Evolutionary conservation across 2,888 invertebrate genomes (phyloP), one percentile per base, ranked within the genome.

Genomic region (Lacanobia wlatinum): DNA sequence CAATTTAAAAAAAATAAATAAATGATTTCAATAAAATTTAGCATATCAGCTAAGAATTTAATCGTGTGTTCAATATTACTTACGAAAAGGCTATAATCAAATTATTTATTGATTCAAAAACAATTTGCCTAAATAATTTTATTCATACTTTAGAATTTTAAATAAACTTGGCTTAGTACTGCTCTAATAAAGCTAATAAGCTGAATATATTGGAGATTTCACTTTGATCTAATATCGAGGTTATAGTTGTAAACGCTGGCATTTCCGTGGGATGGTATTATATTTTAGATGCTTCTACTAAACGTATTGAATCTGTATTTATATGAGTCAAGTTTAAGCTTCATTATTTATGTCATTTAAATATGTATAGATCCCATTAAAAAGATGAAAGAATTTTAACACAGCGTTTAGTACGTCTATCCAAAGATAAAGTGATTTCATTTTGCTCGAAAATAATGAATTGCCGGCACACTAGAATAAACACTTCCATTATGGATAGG

Each of bases 211-310:
- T 23, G n/a, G 16, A 67, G 53, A 78, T 70, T 81, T 81, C 56
- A 60, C 70, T 77, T 66, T 59, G 68, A 71, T 77, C 61, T 43
- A 50, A 48, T 63, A 81, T 81, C 50, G 50, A 78, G 71, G 82
- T 73, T 72, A 78, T 50, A 46, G 55, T 56, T 69, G 28, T 84
- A 81, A 77, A 80, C 48, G 62, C 46, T 68, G 23, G 56, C 70
- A 58, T 65, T 64, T 66, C 53, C 70, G 84, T 82, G 84, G 82
- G 82, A 65, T 61, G 73, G 62, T 66, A 58, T 70, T 68, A 80
- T 63, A 58, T 48, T 62, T 62, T 16, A 40, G 40, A 12, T 58
- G 18, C n/a, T 38, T 58, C n/a, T 34, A 14, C 21, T 58, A 58
- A 21, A 58, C 14, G 3, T 40, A 21, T 58, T 40, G n/a, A 40